A percentile compares a stretch with the other conserved stretches of the same genome.
These are phyloP conservation scores for Epinotia brunnichana DNA, from an alignment of 2,888 invertebrate species.

Conservation along the genomic window DNA sequence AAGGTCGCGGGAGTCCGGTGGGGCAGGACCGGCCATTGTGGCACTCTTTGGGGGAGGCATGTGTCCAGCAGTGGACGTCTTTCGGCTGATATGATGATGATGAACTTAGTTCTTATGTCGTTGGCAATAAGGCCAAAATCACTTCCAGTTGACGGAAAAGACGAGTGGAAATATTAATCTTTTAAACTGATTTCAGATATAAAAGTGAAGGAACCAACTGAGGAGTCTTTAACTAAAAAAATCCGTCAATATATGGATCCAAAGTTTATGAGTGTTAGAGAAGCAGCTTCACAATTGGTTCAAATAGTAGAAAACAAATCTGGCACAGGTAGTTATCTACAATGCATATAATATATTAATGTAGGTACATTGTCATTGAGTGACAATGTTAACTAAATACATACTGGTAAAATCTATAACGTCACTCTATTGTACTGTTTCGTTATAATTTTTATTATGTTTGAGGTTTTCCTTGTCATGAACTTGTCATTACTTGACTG, in stretches of 20 bases:
- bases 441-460: background rate
- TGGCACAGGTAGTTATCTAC: conserved; percentile 59
- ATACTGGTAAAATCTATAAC: conserved; percentile 5
- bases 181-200: conserved; percentile 87
- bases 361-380: background rate
- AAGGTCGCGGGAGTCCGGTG: no score
- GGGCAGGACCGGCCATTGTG: no score
- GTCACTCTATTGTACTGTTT: conserved; percentile 1
- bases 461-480: conserved; percentile 13
- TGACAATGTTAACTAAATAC: conserved; percentile 35
- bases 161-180: background rate
- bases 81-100: no score
- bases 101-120: background rate
- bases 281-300: conserved; percentile 93
- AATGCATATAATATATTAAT: conserved; percentile 7
- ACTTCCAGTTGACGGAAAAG: background rate
- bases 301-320: conserved; percentile 86
- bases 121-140: background rate
- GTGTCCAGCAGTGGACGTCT: no score
- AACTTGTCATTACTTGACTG: background rate
- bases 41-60: no score
- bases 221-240: conserved; percentile 95
- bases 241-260: conserved; percentile 96
- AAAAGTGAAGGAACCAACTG: conserved; percentile 98
- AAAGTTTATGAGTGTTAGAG: conserved; percentile 94